A percentile compares a stretch with the other conserved stretches of the same genome.
These are phyloP conservation scores for Psittacula echo DNA, from an alignment of 2,797 vertebrate genomes.

Conservation along the genomic window DNA sequence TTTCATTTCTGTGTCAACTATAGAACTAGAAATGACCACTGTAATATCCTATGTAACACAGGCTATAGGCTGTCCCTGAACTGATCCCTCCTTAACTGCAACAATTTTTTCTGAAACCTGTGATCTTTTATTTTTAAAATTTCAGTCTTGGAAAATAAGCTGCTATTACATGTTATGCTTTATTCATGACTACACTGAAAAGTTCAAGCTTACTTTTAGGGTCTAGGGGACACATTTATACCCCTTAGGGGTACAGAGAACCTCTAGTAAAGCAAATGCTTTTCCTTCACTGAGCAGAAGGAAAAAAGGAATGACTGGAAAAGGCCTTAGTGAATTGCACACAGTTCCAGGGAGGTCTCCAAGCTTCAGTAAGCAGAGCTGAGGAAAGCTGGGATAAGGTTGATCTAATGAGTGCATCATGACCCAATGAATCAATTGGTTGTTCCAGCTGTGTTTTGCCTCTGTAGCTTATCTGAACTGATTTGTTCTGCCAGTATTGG, in stretches of 20 bases:
- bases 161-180: constrained; percentile 10
- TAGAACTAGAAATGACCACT: not conserved
- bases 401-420: constrained; percentile 72
- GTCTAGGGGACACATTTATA: constrained; percentile 47
- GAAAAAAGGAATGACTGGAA: constrained; percentile 44
- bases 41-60: not conserved
- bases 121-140: constrained; percentile 21
- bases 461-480: constrained; percentile 55
- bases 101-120: constrained; percentile 14
- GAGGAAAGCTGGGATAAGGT: constrained; percentile 38
- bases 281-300: constrained; percentile 48
- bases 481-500: constrained; percentile 65
- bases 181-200: constrained; percentile 44
- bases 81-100: not conserved
- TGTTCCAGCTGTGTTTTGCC: constrained; percentile 58
- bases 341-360: constrained; percentile 53
- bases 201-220: constrained; percentile 49
- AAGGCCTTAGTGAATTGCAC: constrained; percentile 48
- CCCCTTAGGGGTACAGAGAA: constrained; percentile 17
- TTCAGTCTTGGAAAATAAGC: constrained; percentile 9
- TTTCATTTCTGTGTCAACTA: not conserved
- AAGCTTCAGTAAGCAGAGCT: constrained; percentile 63
- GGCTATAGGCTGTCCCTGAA: not conserved
- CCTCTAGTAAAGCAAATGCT: constrained; percentile 42
- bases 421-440: constrained; percentile 58